phyloP scores from a whole-genome alignment of 2,888 invertebrate genomes.

The Rhamphomyia laevipes region DNA sequence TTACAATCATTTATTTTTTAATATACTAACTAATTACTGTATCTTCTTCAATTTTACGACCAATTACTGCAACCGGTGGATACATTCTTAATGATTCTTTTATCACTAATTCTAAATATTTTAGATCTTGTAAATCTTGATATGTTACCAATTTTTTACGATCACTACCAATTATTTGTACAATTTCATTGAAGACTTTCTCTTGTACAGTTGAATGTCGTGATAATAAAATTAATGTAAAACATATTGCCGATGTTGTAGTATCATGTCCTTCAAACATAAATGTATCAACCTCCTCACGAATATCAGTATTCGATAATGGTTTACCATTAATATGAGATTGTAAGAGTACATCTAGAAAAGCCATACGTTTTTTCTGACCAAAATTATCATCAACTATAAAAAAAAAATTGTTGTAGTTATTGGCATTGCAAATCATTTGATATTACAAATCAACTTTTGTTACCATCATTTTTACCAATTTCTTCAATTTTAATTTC shows the following conservation, averaged over 20 bases:
- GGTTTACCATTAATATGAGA: conserved; percentile 14
- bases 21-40: conserved; percentile 41
- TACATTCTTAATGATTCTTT: conserved; percentile 52
- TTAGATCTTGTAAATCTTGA: conserved; percentile 25
- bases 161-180: conserved; percentile 23
- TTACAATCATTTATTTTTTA: conserved; percentile 16
- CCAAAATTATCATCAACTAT: conserved; percentile 8
- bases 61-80: conserved; percentile 52
- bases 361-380: conserved; percentile 15
- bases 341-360: conserved; percentile 17
- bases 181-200: conserved; percentile 25
- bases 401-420: too few species aligned
- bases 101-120: conserved; percentile 48
- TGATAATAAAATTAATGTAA: conserved; percentile 26
- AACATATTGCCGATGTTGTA: conserved; percentile 28
- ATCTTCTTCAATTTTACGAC: conserved; percentile 42
- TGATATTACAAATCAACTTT: background rate
- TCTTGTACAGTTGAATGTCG: conserved; percentile 25
- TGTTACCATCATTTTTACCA: too few species aligned
- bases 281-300: conserved; percentile 20
- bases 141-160: conserved; percentile 15
- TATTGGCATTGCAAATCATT: too few species aligned
- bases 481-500: background rate
- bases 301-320: conserved; percentile 16
- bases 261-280: conserved; percentile 39